Base-by-base conservation (phyloP, 2,888 invertebrate species). In the Orthosia gothica region DNA sequence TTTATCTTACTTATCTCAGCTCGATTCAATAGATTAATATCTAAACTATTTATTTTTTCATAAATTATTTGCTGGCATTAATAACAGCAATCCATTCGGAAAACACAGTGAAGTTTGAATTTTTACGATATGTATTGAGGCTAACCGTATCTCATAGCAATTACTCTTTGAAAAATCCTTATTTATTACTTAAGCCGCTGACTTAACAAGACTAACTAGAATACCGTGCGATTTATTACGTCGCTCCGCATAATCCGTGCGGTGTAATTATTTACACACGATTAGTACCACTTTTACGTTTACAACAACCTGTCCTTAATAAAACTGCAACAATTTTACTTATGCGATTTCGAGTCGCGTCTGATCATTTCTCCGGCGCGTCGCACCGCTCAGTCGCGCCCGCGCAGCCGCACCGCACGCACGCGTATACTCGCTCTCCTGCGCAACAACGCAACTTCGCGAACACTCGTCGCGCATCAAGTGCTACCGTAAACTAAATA, bases 321-420 rank as follows among this genome's bases (percentile, higher is more conserved):
- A 89, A 89, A 91, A 90, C 75, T 88, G 91, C 91, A 91, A 88
- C 88, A 89, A 88, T 90, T 88, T 87, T 87, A 88, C 87, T 87
- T 85, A 85, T 88, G 91, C 91, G 89, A 90, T 92, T 91, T 91
- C 89, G 86, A 82, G 85, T 88, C 82, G 84, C 87, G 87, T 86
- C 83, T 84, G 89, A 90, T 89, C 92, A 89, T 92, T 93, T 92
- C 92, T 88, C 92, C 90, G 89, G 85, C 87, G 90, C 77, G 59
- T 72, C 73, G 88, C 84, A 86, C 20, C 32, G 63, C 47, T 59
- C 75, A 40, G 45, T 68, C 72, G 68, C 89, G 75, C 40, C n/a
- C n/a, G 52, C 59, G n/a, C 40, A 59, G 40, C 40, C n/a, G 40
- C 59, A 52, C 73, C 84, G 91, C 86, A 85, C 91, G 92, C 89